Evolutionary conservation across 2,797 vertebrate species (phyloP), one percentile per base, ranked within the genome.

Genomic region (Amniataba percoides): DNA sequence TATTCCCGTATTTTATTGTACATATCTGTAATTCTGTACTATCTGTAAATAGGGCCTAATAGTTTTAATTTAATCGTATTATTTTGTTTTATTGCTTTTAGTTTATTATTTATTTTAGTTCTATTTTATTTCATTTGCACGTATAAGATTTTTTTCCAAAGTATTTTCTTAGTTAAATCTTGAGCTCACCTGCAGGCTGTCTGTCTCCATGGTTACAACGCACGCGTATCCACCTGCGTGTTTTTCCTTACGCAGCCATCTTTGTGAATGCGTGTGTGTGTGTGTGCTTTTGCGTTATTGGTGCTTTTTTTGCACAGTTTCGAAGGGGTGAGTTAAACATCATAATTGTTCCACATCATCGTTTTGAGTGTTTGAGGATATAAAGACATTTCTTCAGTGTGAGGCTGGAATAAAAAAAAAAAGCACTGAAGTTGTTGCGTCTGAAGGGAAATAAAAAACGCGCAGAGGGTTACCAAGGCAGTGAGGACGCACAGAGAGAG

Each of bases 131-230:
- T 31, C 27, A 31, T 31, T 31, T 31, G 27, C 3, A 31, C 27
- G 27, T 31, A 31, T 31, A 5, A 31, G 27, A 3, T 31, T 5
- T 31, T 5, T 31, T 5, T 31, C 3, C 5, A 31, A 31, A 31
- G 5, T 31, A 31, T 31, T 31, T n/a, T n/a, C n/a, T n/a, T n/a
- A n/a, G n/a, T n/a, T n/a, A n/a, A n/a, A n/a, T n/a, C n/a, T n/a
- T n/a, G n/a, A n/a, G n/a, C n/a, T n/a, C 27, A 10, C 19, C 46
- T 11, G 45, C 12, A 23, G 5, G 36, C 12, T 52, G 1, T 0
- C 74, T 0, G 70, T 83, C 60, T 60, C 87, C 77, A 7, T 61
- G 86, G 88, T 69, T 64, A 87, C 88, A 53, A 21, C 77, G 77
- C 40, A 36, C 4, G 71, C 57, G 55, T 74, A 61, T 34, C 21